A percentile compares a stretch with the other conserved stretches of the same genome.
Evolutionary conservation across 30 jellyfish, hydroid and myxozoan species (phyloP).

Genomic region (Catostylus mosaicus): DNA sequence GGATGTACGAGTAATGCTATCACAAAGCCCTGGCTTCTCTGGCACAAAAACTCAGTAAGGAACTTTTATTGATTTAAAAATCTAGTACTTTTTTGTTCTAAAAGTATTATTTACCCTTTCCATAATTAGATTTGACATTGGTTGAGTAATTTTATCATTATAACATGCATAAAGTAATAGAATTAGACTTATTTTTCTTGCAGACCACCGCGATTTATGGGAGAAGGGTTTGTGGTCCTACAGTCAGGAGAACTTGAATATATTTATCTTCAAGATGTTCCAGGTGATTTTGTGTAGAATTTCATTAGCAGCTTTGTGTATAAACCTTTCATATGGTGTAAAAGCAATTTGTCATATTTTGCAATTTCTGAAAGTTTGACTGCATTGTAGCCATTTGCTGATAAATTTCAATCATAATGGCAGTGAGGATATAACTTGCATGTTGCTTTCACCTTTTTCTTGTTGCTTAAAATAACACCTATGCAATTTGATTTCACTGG

Average conservation of each 20-base stretch:
- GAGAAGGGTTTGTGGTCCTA: conserved; percentile 89
- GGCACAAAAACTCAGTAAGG: conserved; percentile 85
- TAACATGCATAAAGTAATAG: background rate
- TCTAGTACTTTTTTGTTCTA: too few species aligned
- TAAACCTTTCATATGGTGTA: too few species aligned
- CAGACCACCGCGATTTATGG: conserved; percentile 97
- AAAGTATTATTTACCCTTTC: background rate
- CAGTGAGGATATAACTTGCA: too few species aligned
- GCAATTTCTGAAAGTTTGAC: too few species aligned
- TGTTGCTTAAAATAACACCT: too few species aligned
- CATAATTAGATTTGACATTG: background rate
- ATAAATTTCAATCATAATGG: too few species aligned
- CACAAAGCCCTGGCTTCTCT: conserved; percentile 85
- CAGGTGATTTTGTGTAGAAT: conserved; percentile 78
- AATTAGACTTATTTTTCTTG: background rate
- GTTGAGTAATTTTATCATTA: background rate
- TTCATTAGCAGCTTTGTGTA: too few species aligned
- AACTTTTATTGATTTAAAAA: too few species aligned
- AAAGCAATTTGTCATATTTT: too few species aligned
- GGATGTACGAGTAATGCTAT: conserved; percentile 86
- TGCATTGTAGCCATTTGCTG: too few species aligned
- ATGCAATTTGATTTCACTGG: too few species aligned
- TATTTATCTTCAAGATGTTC: conserved; percentile 82
- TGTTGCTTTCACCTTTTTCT: too few species aligned
- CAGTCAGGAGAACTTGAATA: conserved; percentile 88